Evolutionary conservation across 2,797 vertebrate species (phyloP), one percentile per base, ranked within the genome.

Genomic region (Sebastes jordani): DNA sequence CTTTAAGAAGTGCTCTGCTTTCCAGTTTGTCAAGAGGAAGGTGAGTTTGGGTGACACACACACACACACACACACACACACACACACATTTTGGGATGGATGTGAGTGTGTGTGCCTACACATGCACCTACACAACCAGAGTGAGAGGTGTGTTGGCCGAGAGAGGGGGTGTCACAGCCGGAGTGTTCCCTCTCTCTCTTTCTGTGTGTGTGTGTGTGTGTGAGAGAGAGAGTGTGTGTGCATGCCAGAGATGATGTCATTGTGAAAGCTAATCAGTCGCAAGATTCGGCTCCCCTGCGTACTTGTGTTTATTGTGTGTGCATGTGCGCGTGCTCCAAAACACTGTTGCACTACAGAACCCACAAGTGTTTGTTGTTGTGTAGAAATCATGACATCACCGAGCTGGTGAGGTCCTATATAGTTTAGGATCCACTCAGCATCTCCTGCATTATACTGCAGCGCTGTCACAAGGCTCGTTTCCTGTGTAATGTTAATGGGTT

Each of bases 11-110:
- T 99, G 98, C 82, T 99, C 98, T 78, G 97, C 98, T 85, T 99
- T 99, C 93, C 98, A 99, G 88, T 99, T 99, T 94, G 97, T 99
- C 92, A 99, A 99, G 93, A 98, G 98, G 87, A 97, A 98, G 97
- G 98, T 99, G 96, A 97, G 97, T 89, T 86, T 61, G 66, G 67
- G 61, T 66, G 46, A 79, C 32, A 63, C 36, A 38, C 67, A 32
- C 32, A 32, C 36, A 25, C 1, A 25, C 23, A 22, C 22, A 22
- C 22, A 22, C 22, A 22, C 22, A 42, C 9, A 46, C 42, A 79
- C 32, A 65, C 36, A 42, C 36, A 46, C 13, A 58, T 63, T 59
- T 77, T 68, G 52, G 76, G 72, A 66, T 42, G 58, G 54, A 52
- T 68, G 52, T 25, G 32, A 34, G 29, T 32, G 27, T 32, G 58